Base-by-base conservation (phyloP, 1,140 invertebrate species). In the Atta colombica region DNA sequence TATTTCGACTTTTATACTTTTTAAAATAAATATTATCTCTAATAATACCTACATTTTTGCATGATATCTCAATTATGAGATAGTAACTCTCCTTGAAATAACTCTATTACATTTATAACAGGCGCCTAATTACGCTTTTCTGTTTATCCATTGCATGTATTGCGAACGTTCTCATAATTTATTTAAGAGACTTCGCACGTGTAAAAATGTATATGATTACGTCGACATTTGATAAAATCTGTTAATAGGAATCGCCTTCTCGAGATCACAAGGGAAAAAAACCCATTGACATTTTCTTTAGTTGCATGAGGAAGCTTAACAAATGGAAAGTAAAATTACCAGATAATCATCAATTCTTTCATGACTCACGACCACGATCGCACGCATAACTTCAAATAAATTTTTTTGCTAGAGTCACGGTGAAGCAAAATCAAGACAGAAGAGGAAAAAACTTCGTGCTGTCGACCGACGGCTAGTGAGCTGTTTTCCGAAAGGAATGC, bases 401-500 rank as follows among this genome's bases (percentile, higher is more conserved):
- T 61, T 84, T 51, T 84, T 31, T 1, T 5, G 28, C n/a, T 49
- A 14, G 0, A 7, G 3, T 74, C 53, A 28, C 8, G 14, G 31
- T 5, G 8, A 21, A 53, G 21, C 6, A 35, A 61, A 16, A 31
- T 72, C 7, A 53, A 31, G 12, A 6, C n/a, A 28, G 21, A 53
- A 31, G 18, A 21, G 39, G 25, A 8, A 16, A 39, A 51, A 25
- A 61, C n/a, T 74, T 35, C 16, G 53, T 66, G 18, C 5, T 39
- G 51, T 58, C 66, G 39, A 60, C 35, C 80, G 14, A 51, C 39
- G 45, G 45, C 39, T 65, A 84, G 25, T 58, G 39, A 25, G 39
- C 35, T 80, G 63, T 28, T 81, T 84, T 84, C n/a, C 25, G 6
- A 82, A 82, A 25, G 77, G 39, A 84, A 58, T 69, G 65, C 85